Percentiles rank a stretch among this genome's conserved stretches.
phyloP scores from a whole-genome alignment of 1,140 invertebrate genomes.

The Diprion similis region DNA sequence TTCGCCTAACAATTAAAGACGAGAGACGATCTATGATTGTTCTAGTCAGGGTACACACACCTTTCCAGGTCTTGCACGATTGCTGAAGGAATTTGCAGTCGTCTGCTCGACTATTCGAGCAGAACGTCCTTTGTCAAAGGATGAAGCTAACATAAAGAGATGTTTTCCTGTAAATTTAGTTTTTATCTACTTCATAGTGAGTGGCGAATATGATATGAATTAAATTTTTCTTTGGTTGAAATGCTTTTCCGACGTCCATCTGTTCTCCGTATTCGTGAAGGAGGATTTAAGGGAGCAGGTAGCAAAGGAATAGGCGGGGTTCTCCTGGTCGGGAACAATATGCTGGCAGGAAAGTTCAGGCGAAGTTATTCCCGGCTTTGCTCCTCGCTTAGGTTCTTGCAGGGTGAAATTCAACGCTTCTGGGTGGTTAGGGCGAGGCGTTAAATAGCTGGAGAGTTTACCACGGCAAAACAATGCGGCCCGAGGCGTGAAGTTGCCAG shows the following conservation, averaged over 20 bases:
- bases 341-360: slow-evolving; percentile 41
- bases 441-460: slow-evolving; percentile 59
- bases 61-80: too few relatives aligned
- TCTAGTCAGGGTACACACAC: background rate
- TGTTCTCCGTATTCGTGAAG: background rate
- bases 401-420: slow-evolving; percentile 6
- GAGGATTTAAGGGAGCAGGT: background rate
- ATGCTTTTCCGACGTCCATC: background rate
- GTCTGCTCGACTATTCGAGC: too few relatives aligned
- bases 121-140: too few relatives aligned
- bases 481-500: slow-evolving; percentile 48
- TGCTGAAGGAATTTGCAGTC: too few relatives aligned
- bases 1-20: background rate
- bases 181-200: too few relatives aligned
- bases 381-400: slow-evolving; percentile 44
- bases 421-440: slow-evolving; percentile 45
- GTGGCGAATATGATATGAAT: too few relatives aligned
- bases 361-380: slow-evolving; percentile 40
- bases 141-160: too few relatives aligned
- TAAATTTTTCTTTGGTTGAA: too few relatives aligned
- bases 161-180: too few relatives aligned
- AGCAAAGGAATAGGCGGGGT: background rate
- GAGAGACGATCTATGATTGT: background rate
- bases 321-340: slow-evolving; percentile 45
- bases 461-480: slow-evolving; percentile 52